Conservation (phyloP, 2,888 invertebrate genomes). For the Dorcus hopei region DNA sequence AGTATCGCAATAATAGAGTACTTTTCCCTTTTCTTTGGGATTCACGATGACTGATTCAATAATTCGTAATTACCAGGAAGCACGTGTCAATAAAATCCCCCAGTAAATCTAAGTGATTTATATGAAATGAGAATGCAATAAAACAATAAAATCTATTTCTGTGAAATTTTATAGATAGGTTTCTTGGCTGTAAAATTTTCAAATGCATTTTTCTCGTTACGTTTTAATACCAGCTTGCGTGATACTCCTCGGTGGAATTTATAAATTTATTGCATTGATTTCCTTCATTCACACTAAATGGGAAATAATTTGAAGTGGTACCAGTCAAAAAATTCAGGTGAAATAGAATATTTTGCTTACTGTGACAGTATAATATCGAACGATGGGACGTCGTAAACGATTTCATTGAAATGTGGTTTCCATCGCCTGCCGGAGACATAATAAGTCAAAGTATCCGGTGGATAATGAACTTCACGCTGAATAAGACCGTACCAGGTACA, state of each 20-base stretch:
- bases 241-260: slow-evolving; percentile 4
- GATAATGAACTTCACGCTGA: slow-evolving; percentile 10
- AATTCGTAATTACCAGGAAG: neutral
- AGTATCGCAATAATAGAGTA: too few species aligned
- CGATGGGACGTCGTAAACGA: too few species aligned
- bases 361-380: too few species aligned
- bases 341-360: too few species aligned
- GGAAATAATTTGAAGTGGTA: too few species aligned
- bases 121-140: neutral
- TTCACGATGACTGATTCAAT: neutral
- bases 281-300: too few species aligned
- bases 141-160: slow-evolving; percentile 8
- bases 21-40: neutral
- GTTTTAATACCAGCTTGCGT: slow-evolving; percentile 8
- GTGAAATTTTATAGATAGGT: slow-evolving; percentile 10
- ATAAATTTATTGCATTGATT: slow-evolving; percentile 6
- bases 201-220: slow-evolving; percentile 1
- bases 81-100: neutral
- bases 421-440: neutral
- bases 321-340: too few species aligned
- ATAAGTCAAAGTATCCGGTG: slow-evolving; percentile 5
- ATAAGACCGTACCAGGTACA: slow-evolving; percentile 4
- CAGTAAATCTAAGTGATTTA: neutral
- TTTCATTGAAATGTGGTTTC: neutral
- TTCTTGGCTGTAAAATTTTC: slow-evolving; percentile 7